Conservation (phyloP, 2,113 vertebrate species). For the Larimichthys polyactis region DNA sequence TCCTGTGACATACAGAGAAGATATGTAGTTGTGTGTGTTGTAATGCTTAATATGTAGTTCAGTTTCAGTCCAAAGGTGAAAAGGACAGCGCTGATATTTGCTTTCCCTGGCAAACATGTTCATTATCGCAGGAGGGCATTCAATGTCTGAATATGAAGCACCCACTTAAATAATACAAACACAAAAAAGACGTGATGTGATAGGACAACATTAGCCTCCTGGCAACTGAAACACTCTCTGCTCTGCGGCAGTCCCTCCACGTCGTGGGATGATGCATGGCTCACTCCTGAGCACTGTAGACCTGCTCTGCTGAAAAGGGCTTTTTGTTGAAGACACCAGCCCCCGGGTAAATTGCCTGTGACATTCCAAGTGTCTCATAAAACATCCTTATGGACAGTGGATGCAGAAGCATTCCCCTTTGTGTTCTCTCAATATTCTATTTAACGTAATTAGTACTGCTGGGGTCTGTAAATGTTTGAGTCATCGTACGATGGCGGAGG, state of each 20-base stretch:
- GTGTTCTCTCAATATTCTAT: conserved; percentile 50
- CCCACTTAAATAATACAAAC: conserved; percentile 39
- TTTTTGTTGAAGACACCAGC: conserved; percentile 44
- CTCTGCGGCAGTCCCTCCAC: background rate
- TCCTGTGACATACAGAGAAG: background rate
- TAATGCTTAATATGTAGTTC: background rate
- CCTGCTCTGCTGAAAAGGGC: conserved; percentile 47
- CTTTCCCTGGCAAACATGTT: conserved; percentile 43
- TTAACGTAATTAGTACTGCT: conserved; percentile 74
- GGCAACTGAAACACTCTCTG: background rate
- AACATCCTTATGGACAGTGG: conserved; percentile 44
- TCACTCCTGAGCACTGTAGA: conserved; percentile 5
- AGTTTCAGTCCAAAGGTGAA: background rate
- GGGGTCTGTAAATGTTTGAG: conserved; percentile 62
- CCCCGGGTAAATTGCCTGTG: conserved; percentile 66
- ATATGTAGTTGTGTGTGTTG: background rate
- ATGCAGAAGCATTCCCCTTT: conserved; percentile 44
- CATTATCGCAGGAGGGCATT: background rate
- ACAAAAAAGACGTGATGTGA: conserved; percentile 42
- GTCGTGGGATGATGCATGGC: conserved; percentile 27
- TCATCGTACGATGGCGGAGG: conserved; percentile 41
- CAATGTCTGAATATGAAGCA: conserved; percentile 34
- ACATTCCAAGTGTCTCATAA: conserved; percentile 59
- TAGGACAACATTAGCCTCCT: conserved; percentile 28
- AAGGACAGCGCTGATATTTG: conserved; percentile 7